Evolutionary conservation across 2,888 invertebrate genomes (phyloP), one percentile per base, ranked within the genome.

Genomic region (Hedychridium roseum): DNA sequence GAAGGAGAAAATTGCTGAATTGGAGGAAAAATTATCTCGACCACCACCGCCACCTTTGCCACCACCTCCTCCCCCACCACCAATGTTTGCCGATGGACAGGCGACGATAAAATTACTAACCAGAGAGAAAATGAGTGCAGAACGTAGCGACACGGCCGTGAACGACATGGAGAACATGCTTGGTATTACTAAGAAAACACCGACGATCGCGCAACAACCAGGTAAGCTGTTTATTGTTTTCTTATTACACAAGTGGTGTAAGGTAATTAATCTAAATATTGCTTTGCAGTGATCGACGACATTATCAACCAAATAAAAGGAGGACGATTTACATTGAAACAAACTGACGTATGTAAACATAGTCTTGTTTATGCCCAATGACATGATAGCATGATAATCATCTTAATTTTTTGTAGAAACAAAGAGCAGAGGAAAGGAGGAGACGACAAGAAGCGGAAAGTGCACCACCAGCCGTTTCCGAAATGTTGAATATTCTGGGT

Each of bases 281-380:
- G 11, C n/a, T 30, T 64, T 68, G 26, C 55, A 78, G 88, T 87
- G 1, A 89, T 89, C 60, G 88, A 89, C 70, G 88, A 89, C 12
- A 88, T 90, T 57, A 89, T 90, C 9, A 89, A 88, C 73, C 88
- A 89, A 70, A 89, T 90, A 38, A 90, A 89, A 75, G 87, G 88
- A 12, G 89, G 89, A 23, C 85, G 87, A 64, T 89, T 89, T 77
- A 88, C 88, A 0, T 79, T 90, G 16, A 86, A 85, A 67, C 83
- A 87, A 2, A 84, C 86, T 0, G 87, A 88, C 37, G 86, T 81
- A 67, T 78, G 76, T 65, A 46, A 4, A n/a, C n/a, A n/a, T n/a
- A n/a, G n/a, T n/a, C n/a, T n/a, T n/a, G n/a, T n/a, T n/a, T n/a
- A n/a, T n/a, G n/a, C n/a, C n/a, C n/a, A n/a, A 14, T 37, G 3